Base-by-base conservation (phyloP, 2,113 vertebrate species). In the Oreochromis spilurus region DNA sequence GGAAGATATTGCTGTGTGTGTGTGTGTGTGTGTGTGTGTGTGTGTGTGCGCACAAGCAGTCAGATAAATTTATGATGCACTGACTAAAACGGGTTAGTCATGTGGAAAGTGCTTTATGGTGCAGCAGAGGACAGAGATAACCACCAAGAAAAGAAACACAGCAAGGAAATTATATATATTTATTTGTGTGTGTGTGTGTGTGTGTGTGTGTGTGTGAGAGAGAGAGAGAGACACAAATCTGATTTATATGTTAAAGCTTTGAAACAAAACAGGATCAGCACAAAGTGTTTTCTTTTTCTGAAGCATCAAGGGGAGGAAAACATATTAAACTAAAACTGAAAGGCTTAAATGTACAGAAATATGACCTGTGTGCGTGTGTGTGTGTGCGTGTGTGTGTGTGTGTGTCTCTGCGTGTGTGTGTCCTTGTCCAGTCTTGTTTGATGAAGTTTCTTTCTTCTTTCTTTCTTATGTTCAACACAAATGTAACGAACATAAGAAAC, bases 61-160 rank as follows among this genome's bases (percentile, higher is more conserved):
- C 60, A 77, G 43, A 75, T 87, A 54, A 80, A 89, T 91, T 89
- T 83, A 91, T 79, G 87, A 86, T 82, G 79, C 82, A 83, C 79
- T 80, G 72, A 45, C 29, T 77, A 80, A 89, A 91, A 85, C 79
- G 34, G 70, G 85, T 87, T 87, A 83, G 72, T 82, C 45, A 0
- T 82, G 72, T 29, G 12, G 21, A 65, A 82, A 87, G 67, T 50
- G 16, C 34, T 85, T 81, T 83, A 84, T 82, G 52, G 7, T 57
- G 54, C 80, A 16, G 50, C 16, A 36, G 62, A 84, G 48, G 16
- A 58, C 31, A 29, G 13, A 87, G 77, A 88, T 84, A 88, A 87
- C 57, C 75, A 67, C 34, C 4, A 38, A 38, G 60, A 80, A 21
- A 34, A 57, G 58, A 58, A 53, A 85, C 29, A 88, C 52, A 62